Conservation (phyloP, 2,113 vertebrate genomes). For the Leucosticte australis region DNA sequence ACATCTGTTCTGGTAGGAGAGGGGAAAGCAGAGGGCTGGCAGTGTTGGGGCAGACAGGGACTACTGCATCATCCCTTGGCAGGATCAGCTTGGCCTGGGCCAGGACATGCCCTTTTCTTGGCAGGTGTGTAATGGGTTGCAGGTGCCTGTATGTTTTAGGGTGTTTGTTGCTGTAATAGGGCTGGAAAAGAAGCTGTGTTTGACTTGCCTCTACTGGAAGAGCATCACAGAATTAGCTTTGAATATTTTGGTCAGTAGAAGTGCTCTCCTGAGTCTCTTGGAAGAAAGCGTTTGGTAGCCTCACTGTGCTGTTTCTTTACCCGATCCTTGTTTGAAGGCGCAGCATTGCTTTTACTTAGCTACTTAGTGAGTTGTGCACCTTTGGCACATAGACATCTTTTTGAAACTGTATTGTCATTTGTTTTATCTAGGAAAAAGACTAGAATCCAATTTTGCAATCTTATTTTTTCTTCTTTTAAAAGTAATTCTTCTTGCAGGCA, state of each 20-base stretch:
- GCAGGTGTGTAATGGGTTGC: not conserved
- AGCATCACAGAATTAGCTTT: not conserved
- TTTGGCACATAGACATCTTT: not conserved
- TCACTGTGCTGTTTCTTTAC: not conserved
- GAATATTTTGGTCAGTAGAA: not conserved
- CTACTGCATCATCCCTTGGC: not conserved
- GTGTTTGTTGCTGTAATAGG: not conserved
- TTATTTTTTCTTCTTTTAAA: not conserved
- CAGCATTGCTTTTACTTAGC: not conserved
- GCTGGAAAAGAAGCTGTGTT: not conserved
- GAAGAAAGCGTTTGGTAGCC: not conserved
- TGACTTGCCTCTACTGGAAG: not conserved
- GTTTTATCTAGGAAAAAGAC: not conserved
- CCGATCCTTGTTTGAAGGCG: not conserved
- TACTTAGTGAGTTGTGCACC: not conserved
- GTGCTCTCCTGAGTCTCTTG: not conserved
- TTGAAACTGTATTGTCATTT: not conserved
- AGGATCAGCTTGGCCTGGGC: not conserved
- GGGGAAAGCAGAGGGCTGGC: not conserved
- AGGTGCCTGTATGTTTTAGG: not conserved
- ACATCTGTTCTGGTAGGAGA: not conserved
- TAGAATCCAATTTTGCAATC: not conserved
- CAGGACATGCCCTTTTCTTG: not conserved
- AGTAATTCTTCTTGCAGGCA: not conserved
- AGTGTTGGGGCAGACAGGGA: accelerated